Evolutionary conservation across 2,888 invertebrate species (phyloP).

Genomic region (Parnassius glacialis): DNA sequence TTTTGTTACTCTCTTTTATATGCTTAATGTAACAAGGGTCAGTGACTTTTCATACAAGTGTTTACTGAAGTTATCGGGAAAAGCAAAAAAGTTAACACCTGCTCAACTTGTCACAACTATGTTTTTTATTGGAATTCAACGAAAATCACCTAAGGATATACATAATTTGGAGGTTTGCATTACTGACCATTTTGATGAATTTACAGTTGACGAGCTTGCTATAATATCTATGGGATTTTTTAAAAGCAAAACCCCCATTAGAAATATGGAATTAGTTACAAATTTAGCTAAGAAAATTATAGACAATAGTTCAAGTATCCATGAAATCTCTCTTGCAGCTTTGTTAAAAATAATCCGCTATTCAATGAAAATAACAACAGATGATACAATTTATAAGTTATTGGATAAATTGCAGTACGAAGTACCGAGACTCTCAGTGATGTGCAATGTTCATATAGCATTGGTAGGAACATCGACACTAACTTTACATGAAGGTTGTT

Average conservation of each 20-base stretch:
- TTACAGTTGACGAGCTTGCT: constrained; percentile 84
- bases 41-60: constrained; percentile 80
- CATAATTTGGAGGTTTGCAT: constrained; percentile 84
- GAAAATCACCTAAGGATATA: constrained; percentile 80
- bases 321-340: constrained; percentile 84
- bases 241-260: constrained; percentile 85
- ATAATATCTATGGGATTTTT: constrained; percentile 89
- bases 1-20: constrained; percentile 84
- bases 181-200: constrained; percentile 70
- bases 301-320: constrained; percentile 73
- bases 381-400: constrained; percentile 72
- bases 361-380: constrained; percentile 66
- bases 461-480: constrained; percentile 80
- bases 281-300: constrained; percentile 76
- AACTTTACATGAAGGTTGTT: constrained; percentile 57
- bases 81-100: constrained; percentile 79
- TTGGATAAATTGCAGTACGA: constrained; percentile 77
- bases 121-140: constrained; percentile 83
- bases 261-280: constrained; percentile 67
- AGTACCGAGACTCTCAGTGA: constrained; percentile 80
- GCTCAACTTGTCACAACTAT: constrained; percentile 84
- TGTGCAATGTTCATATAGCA: constrained; percentile 84
- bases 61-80: constrained; percentile 78
- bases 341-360: constrained; percentile 84
- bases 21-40: constrained; percentile 74